Conservation (phyloP, 2,888 invertebrate species). For the Itoplectis maculator region DNA sequence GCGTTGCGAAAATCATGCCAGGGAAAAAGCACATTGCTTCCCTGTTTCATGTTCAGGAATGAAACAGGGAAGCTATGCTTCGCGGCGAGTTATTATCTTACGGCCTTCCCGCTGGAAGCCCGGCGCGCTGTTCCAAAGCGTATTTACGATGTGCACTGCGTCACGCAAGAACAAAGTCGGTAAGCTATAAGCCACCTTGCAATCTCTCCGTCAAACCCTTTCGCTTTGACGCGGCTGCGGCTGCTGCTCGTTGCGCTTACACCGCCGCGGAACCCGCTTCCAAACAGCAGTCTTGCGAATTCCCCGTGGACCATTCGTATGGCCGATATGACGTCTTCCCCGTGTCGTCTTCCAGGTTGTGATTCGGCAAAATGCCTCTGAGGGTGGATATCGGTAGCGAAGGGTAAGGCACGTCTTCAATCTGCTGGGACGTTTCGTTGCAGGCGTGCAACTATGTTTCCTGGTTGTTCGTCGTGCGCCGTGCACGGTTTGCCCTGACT, state of each 20-base stretch:
- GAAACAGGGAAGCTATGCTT: too few relatives aligned
- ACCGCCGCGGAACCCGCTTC: background rate
- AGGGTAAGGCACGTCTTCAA: background rate
- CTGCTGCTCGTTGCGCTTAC: background rate
- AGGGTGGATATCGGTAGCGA: background rate
- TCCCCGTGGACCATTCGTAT: background rate
- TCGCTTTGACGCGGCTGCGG: background rate
- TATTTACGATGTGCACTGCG: background rate
- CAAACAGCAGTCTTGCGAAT: background rate
- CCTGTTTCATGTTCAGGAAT: background rate
- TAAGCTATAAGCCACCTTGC: background rate
- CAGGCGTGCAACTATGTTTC: constrained; percentile 10
- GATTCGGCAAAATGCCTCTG: constrained; percentile 6
- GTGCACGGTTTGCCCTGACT: background rate
- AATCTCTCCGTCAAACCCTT: background rate
- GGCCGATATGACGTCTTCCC: background rate
- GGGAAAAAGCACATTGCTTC: background rate
- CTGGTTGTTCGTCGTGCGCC: background rate
- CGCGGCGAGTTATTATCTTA: background rate
- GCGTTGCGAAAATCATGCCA: too few relatives aligned
- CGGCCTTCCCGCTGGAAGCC: background rate
- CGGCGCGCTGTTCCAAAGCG: background rate
- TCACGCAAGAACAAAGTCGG: background rate
- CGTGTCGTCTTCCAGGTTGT: constrained; percentile 7
- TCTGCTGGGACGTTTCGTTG: background rate